Base-by-base conservation (phyloP, 2,888 invertebrate genomes). In the Scaptomyza parva region DNA sequence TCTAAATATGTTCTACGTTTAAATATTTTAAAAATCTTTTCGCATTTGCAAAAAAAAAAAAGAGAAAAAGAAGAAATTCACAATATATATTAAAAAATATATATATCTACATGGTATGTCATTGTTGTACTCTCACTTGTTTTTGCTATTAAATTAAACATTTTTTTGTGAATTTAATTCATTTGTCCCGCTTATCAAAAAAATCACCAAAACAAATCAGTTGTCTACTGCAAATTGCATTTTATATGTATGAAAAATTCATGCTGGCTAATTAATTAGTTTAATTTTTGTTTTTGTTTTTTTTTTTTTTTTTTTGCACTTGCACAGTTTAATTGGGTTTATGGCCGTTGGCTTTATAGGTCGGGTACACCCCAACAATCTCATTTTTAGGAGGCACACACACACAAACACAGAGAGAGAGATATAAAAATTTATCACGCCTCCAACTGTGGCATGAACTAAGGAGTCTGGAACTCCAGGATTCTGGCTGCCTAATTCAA, bases 341-440 rank as follows among this genome's bases (percentile, higher is more conserved):
- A 50, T 59, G 35, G 37, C 53, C 12, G 41, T 37, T 17, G 55
- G 18, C 47, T 14, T 55, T 55, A 65, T 33, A 11, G 33, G 35
- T 33, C 26, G 45, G 45, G 14, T 44, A 68, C 51, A 22, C 57
- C 67, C 73, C 17, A 39, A 59, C 73, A 58, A 65, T 41, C n/a
- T 11, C 22, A 24, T 24, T 20, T 35, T 24, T 30, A 5, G 12
- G 20, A 40, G 45, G 57, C 54, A 53, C 26, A 28, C 48, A 39
- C 58, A 58, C 55, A 39, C 55, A 44, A 52, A 58, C 48, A n/a
- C n/a, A n/a, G n/a, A n/a, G n/a, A n/a, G n/a, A n/a, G n/a, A 30
- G 44, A 61, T 61, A 70, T 87, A 81, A 81, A 81, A 85, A 64
- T 87, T 66, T 74, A 85, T 69, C 60, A 65, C 53, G 67, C 54